Conservation (phyloP, 2,113 vertebrate genomes). For the Prionailurus viverrinus region DNA sequence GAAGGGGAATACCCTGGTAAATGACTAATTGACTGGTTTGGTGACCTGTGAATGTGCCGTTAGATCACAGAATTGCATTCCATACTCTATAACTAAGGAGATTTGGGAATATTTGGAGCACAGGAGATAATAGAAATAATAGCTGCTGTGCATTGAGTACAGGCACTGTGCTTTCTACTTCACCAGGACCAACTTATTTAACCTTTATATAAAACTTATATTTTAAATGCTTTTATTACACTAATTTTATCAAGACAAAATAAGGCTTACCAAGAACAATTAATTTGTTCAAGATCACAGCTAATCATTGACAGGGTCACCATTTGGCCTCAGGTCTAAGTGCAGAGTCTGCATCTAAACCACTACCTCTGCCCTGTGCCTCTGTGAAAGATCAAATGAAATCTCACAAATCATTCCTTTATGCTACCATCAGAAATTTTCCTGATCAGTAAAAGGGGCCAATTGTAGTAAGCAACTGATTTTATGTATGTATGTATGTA, state of each 20-base stretch:
- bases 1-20: background rate
- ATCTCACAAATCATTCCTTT: background rate
- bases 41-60: background rate
- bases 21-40: background rate
- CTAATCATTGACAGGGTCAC: background rate
- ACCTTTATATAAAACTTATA: background rate
- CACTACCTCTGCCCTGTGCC: background rate
- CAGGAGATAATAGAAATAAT: background rate
- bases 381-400: background rate
- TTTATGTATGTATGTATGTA: background rate
- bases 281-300: background rate
- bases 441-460: background rate
- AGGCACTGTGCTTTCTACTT: background rate
- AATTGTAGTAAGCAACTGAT: background rate
- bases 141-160: background rate
- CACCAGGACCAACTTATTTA: background rate
- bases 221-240: background rate
- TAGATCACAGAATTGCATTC: background rate
- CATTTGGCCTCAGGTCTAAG: background rate
- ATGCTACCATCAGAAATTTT: background rate
- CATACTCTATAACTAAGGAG: background rate
- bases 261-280: slow-evolving; percentile 4
- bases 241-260: slow-evolving; percentile 17
- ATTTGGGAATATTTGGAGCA: background rate
- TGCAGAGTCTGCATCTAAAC: background rate